Conservation (phyloP, 2,797 vertebrate genomes). For the Enteromius radiatus region DNA sequence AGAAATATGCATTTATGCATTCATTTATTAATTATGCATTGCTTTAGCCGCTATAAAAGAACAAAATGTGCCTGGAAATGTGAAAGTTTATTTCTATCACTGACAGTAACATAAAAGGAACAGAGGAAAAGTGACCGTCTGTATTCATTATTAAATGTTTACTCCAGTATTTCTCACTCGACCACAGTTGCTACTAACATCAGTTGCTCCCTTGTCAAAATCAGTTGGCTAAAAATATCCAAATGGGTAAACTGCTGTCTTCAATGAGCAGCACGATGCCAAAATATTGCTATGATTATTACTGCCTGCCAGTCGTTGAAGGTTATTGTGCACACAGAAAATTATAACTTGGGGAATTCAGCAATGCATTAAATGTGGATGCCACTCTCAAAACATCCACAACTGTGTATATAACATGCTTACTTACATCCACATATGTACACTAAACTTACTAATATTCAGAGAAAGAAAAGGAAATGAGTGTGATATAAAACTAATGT, state of each 20-base stretch:
- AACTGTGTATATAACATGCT: not conserved
- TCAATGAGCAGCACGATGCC: not conserved
- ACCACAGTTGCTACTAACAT: not conserved
- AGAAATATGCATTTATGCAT: not conserved
- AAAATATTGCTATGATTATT: slow-evolving; percentile 1
- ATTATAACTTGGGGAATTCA: not conserved
- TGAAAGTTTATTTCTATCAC: not conserved
- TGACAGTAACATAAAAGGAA: not conserved
- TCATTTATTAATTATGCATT: not conserved
- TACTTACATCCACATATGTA: not conserved
- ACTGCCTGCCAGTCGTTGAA: not conserved
- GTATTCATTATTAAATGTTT: not conserved
- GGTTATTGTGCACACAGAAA: not conserved
- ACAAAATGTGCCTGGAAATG: not conserved
- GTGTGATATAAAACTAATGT: not conserved
- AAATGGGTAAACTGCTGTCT: not conserved
- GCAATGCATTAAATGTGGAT: not conserved
- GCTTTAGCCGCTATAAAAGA: not conserved
- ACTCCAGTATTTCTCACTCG: not conserved
- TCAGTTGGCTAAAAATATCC: not conserved
- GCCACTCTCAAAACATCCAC: not conserved
- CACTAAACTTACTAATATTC: not conserved
- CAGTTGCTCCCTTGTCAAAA: not conserved
- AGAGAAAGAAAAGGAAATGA: not conserved
- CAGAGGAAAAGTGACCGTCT: not conserved